Conservation (phyloP, 2,797 vertebrate species). For the Onychomys torridus region DNA sequence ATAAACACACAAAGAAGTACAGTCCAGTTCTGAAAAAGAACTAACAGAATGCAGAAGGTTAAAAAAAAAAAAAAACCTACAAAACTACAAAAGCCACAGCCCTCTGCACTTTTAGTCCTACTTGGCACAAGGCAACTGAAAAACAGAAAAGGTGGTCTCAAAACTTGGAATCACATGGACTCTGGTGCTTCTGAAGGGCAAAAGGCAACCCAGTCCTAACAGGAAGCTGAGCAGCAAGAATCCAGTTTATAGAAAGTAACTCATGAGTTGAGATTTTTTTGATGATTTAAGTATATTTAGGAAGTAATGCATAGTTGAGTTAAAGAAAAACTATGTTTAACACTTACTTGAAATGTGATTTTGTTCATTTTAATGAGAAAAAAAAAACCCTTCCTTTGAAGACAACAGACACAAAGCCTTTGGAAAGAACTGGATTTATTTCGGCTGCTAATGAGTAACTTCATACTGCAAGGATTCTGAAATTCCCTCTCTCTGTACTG, state of each 20-base stretch:
- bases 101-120: background rate
- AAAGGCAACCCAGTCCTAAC: background rate
- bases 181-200: background rate
- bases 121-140: background rate
- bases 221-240: too few species aligned
- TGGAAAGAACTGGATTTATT: background rate
- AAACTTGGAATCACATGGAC: background rate
- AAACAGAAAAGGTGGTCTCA: background rate
- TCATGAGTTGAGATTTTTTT: background rate
- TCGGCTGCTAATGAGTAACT: background rate
- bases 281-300: background rate
- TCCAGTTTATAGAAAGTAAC: background rate
- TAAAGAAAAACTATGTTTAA: slow-evolving; percentile 11
- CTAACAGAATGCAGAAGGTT: background rate
- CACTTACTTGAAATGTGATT: background rate
- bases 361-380: background rate
- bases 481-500: background rate
- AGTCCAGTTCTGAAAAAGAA: background rate
- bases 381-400: background rate
- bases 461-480: background rate
- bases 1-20: background rate
- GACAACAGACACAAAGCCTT: background rate
- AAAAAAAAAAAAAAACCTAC: background rate
- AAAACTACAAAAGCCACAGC: background rate
- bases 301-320: background rate